Percentiles rank a stretch among this genome's conserved stretches.
Evolutionary conservation across 2,888 invertebrate species (phyloP).

Genomic region (Boloria selene): DNA sequence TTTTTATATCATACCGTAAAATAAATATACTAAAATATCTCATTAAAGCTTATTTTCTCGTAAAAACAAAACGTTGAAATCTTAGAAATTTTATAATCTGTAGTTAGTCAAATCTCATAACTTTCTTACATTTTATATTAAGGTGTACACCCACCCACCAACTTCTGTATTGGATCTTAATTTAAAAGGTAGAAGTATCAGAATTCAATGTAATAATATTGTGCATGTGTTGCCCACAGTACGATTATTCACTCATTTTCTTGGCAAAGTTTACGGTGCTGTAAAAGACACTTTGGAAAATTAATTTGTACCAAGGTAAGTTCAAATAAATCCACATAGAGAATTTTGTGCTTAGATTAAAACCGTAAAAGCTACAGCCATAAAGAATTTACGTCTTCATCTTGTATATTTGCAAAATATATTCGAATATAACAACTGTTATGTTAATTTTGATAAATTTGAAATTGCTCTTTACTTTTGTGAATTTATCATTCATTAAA

Average conservation of each 20-base stretch:
- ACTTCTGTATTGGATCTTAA: background rate
- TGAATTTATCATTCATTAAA: no score
- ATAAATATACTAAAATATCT: conserved; percentile 5
- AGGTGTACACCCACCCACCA: conserved; percentile 13
- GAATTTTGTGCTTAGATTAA: conserved; percentile 64
- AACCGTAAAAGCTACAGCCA: conserved; percentile 56
- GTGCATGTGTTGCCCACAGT: conserved; percentile 27
- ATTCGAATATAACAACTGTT: conserved; percentile 4
- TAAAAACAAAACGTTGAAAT: conserved; percentile 18
- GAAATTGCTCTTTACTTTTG: background rate
- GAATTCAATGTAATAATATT: background rate
- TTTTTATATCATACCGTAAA: conserved; percentile 7
- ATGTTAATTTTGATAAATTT: conserved; percentile 4
- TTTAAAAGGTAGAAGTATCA: background rate
- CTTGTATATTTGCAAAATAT: conserved; percentile 27
- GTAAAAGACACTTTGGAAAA: conserved; percentile 65
- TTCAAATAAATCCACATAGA: conserved; percentile 41
- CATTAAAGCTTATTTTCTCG: conserved; percentile 5
- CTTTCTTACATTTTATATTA: conserved; percentile 29
- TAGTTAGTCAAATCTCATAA: conserved; percentile 29
- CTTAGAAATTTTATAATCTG: conserved; percentile 17
- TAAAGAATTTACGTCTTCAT: conserved; percentile 57
- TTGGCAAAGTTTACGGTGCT: conserved; percentile 45
- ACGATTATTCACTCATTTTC: conserved; percentile 40
- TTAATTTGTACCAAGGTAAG: conserved; percentile 54